A percentile compares a stretch with the other conserved stretches of the same genome.
Conservation (phyloP, 2,113 vertebrate genomes). For the Rhombomys opimus region DNA sequence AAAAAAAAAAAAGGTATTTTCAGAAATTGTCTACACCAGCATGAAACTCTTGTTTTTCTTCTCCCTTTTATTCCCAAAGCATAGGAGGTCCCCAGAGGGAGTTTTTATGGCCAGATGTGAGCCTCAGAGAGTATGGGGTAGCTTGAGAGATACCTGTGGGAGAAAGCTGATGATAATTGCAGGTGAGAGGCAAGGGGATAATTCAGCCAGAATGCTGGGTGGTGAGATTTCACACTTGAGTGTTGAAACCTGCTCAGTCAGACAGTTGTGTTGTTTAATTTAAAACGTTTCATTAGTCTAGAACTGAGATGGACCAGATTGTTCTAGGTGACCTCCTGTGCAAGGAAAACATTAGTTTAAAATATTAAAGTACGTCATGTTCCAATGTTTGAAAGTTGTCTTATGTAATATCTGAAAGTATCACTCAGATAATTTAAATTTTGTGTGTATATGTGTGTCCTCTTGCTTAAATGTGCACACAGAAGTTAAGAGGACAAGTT, state of each 20-base stretch:
- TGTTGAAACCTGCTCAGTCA: constrained; percentile 70
- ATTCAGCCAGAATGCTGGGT: constrained; percentile 62
- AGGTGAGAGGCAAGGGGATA: constrained; percentile 71
- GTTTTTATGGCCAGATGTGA: constrained; percentile 71
- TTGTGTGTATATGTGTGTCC: neutral
- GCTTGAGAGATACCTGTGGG: constrained; percentile 61
- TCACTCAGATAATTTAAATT: neutral
- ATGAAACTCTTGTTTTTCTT: constrained; percentile 64
- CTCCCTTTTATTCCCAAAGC: neutral
- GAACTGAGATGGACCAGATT: constrained; percentile 55
- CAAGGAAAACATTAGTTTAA: neutral
- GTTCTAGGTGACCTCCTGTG: constrained; percentile 52
- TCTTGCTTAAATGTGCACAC: neutral
- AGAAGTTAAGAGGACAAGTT: neutral
- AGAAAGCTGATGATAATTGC: constrained; percentile 69
- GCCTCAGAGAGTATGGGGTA: constrained; percentile 20
- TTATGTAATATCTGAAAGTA: neutral
- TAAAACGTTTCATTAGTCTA: constrained; percentile 68
- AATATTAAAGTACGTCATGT: constrained; percentile 6
- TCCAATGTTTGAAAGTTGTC: constrained; percentile 6
- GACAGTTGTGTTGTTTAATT: constrained; percentile 63
- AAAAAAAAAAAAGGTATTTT: constrained; percentile 34
- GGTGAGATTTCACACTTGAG: constrained; percentile 72
- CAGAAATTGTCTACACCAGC: constrained; percentile 55
- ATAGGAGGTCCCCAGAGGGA: constrained; percentile 51